These are phyloP conservation scores for Pterobdella sp. DNA, from an alignment of 2,888 invertebrate genomes.

Conservation along the genomic window DNA sequence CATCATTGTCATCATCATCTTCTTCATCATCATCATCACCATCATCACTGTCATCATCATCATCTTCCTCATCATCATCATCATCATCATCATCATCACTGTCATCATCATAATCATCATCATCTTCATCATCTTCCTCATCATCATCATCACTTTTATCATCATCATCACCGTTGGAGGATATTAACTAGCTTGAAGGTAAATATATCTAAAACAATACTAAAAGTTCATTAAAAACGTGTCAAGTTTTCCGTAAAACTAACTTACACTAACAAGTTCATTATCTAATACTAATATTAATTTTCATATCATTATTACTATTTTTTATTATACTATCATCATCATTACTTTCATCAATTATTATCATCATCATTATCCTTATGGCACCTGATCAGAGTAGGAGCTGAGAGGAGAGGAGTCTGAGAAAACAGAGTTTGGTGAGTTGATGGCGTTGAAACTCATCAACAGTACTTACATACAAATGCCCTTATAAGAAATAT, in stretches of 20 bases:
- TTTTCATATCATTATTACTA: background rate
- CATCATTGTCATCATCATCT: slow-evolving; percentile 14
- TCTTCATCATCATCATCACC: slow-evolving; percentile 18
- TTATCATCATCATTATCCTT: too few relatives aligned
- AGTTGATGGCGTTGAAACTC: slow-evolving; percentile 3
- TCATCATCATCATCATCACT: background rate
- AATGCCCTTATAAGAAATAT: too few relatives aligned
- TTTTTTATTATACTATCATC: background rate
- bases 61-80: slow-evolving; percentile 5
- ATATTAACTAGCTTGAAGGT: too few relatives aligned
- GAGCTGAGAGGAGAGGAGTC: background rate
- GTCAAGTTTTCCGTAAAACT: too few relatives aligned
- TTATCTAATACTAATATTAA: too few relatives aligned
- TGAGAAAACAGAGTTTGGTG: background rate
- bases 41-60: slow-evolving; percentile 13
- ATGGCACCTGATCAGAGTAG: background rate
- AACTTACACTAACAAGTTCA: too few relatives aligned
- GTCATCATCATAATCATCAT: background rate
- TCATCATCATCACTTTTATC: slow-evolving; percentile 8
- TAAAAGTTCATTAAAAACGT: too few relatives aligned
- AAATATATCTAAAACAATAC: too few relatives aligned
- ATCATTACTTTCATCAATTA: background rate
- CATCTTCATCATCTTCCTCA: background rate
- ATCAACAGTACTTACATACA: too few relatives aligned
- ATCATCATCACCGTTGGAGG: too few relatives aligned